Conservation (phyloP, 2,113 vertebrate genomes). For the Rana temporaria region DNA sequence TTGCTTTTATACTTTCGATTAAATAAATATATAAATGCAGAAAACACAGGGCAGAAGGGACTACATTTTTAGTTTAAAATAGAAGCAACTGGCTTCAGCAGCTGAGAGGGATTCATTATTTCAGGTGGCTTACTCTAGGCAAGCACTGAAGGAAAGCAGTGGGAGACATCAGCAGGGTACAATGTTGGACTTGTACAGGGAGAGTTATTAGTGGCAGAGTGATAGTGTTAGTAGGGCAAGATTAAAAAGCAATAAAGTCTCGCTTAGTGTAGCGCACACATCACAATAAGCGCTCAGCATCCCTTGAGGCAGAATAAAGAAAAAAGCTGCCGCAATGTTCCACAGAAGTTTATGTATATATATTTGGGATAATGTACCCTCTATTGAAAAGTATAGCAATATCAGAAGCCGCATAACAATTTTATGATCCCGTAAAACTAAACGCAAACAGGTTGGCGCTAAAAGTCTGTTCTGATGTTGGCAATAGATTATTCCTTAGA, state of each 20-base stretch:
- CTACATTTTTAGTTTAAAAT: constrained; percentile 19
- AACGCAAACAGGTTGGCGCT: no score
- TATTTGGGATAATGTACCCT: no score
- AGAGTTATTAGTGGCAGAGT: constrained; percentile 21
- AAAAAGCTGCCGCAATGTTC: background rate
- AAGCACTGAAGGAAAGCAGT: constrained; percentile 16
- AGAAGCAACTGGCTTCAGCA: background rate
- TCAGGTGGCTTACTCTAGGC: constrained; percentile 42
- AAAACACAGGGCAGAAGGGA: background rate
- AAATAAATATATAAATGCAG: background rate
- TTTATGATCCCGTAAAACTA: no score
- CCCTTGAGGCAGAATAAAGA: background rate
- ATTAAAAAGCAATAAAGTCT: constrained; percentile 41
- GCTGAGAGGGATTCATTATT: constrained; percentile 36
- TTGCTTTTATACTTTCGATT: no score
- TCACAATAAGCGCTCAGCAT: constrained; percentile 8
- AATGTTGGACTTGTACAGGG: constrained; percentile 33
- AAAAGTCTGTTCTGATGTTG: no score
- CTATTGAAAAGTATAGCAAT: no score
- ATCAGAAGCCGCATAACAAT: no score
- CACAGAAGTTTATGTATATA: no score
- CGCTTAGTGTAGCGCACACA: constrained; percentile 1
- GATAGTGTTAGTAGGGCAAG: constrained; percentile 27
- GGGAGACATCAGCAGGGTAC: constrained; percentile 34
- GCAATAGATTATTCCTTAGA: no score